Base-by-base conservation (phyloP, 2,113 vertebrate genomes). In the Lota lota region DNA sequence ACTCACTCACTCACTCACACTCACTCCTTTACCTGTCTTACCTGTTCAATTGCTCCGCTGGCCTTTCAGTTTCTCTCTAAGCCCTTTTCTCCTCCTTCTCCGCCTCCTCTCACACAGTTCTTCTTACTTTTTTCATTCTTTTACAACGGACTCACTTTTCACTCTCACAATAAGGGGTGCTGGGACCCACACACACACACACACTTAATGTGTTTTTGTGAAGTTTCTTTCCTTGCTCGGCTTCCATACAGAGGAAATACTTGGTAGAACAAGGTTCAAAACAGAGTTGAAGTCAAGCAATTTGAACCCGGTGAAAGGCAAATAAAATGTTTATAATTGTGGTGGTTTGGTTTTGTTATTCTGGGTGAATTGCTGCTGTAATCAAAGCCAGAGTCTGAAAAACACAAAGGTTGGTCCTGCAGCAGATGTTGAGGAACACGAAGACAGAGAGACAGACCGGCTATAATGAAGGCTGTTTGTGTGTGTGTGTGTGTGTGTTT, bases 341-440 rank as follows among this genome's bases (percentile, higher is more conserved):
- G 72, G 76, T 75, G 67, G 73, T 82, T 76, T 2, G 22, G 58
- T 83, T 77, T 11, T 61, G 59, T 78, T 73, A 61, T 71, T 47
- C 66, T 59, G 66, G 75, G 69, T 78, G 67, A 70, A 78, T 79
- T 63, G 69, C 66, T 75, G 69, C 71, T 76, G 76, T 80, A 82
- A 88, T 85, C 77, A 86, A 84, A 84, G 82, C 24, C 2, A 18
- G 61, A 69, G 76, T 71, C 51, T 54, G 65, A 74, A 75, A 78
- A 84, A 78, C 62, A 72, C 66, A 61, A 68, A 79, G 79, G 80
- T 80, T 85, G 58, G 68, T 69, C 69, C 64, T 74, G 70, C 57
- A 76, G 75, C 83, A 87, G 84, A 84, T 89, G 86, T 87, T 78
- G 58, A 67, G 76, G 47, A 81, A 80, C 53, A 69, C 63, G 69